Evolutionary conservation across 2,113 vertebrate species (phyloP), one percentile per base, ranked within the genome.

Genomic region (Clarias macrocephalus): DNA sequence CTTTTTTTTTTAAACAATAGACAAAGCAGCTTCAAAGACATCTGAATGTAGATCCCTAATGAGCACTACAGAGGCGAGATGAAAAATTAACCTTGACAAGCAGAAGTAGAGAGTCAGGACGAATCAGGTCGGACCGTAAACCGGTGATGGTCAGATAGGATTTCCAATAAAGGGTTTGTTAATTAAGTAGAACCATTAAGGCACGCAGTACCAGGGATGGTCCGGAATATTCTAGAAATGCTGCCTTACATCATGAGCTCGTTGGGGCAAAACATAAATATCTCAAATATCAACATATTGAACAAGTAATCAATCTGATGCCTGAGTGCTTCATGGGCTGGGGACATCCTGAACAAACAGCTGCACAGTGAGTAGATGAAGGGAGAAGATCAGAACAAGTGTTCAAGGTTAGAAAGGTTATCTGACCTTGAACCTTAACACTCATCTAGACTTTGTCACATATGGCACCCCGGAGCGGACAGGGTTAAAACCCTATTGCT

Each of bases 231-330:
- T 70, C 13, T 28, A 86, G 65, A 81, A 84, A 65, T 57, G 57
- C 59, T 82, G 73, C 56, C 82, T 56, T 37, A 70, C 84, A 60
- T 73, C 59, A 42, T 56, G 66, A 85, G 59, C 75, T 81, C 82
- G 30, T 84, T 54, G 52, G n/a, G 54, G 85, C n/a, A 87, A 48
- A 79, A 80, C 83, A 85, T 82, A 59, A 88, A 83, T 72, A 87
- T 33, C 18, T 52, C 13, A 42, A 75, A 1, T 48, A 48, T 25
- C 37, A 19, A 68, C 63, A 16, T 84, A 80, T 37, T 80, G 63
- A 86, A 82, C 77, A 83, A 65, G 48, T 48, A 88, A 88, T 89
- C 83, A 68, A 88, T 88, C 80, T 25, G 42, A 85, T 62, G 16
- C 16, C 72, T 52, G 82, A 8, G 37, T 63, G 48, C 33, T 72